Base-by-base conservation (phyloP, 2,888 invertebrate species). In the Orthosia gracilis region DNA sequence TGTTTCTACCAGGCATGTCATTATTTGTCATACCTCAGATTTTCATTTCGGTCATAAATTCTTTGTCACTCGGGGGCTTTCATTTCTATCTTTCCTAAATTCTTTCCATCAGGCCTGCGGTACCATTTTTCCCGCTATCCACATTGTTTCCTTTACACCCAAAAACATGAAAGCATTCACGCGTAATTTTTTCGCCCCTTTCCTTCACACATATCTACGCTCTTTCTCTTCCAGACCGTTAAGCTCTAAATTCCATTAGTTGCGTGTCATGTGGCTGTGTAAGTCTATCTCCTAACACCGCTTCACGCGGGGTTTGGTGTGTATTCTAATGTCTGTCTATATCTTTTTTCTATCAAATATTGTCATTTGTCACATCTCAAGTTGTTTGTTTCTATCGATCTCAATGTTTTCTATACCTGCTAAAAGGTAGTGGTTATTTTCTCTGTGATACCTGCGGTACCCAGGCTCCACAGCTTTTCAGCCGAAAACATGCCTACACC, bases 231-330 rank as follows among this genome's bases (percentile, higher is more conserved):
- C 65, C 76, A 75, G 52, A 15, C 62, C 65, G 64, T 74, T 70
- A 68, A 79, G 83, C 78, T 78, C 73, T 54, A 78, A 80, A 73
- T 80, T 78, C 71, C 59, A 73, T 85, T 76, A 77, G n/a, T 55
- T 15, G 47, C 1, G 59, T 73, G 63, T 26, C 26, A 26, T 73
- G 83, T 66, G 54, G 45, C 18, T 15, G 13, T 4, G 15, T 65
- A 61, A 47, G 73, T 72, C 52, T 80, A 74, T 78, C 67, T 85
- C 50, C 70, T 83, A 81, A 73, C 83, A 85, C 80, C 64, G 68
- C 21, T 72, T 70, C 59, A 68, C 72, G 70, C 59, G 68, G 61
- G 31, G 31, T 31, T 31, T 4, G 31, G 31, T 31, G 31, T 31
- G 31, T 31, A 31, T 31, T 31, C 31, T 31, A 31, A 31, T 31